Conservation (phyloP, 2,888 invertebrate species). For the Aspidapion aeneum region DNA sequence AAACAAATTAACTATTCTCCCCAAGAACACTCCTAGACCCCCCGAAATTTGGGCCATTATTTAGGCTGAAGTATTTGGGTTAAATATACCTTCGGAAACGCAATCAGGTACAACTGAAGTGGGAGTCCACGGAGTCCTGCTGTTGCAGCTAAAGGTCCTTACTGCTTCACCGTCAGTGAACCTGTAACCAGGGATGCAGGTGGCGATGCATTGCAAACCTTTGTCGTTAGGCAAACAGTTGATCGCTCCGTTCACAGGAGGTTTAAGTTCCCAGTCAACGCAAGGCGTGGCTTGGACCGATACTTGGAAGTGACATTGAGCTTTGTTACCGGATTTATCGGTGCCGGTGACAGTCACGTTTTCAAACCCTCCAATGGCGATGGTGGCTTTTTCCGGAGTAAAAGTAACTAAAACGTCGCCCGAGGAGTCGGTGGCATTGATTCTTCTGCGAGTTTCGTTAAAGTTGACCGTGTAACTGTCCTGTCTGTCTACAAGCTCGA, state of each 20-base stretch:
- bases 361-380: constrained; percentile 83
- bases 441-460: constrained; percentile 80
- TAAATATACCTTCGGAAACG: constrained; percentile 75
- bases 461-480: constrained; percentile 89
- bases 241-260: constrained; percentile 84
- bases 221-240: constrained; percentile 82
- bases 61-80: constrained; percentile 9
- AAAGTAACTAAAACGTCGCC: constrained; percentile 83
- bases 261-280: constrained; percentile 89
- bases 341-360: constrained; percentile 88
- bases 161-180: constrained; percentile 88
- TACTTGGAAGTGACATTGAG: constrained; percentile 89
- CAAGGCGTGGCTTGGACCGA: constrained; percentile 92
- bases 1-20: too few species aligned
- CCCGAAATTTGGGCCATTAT: constrained; percentile 2
- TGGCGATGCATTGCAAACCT: constrained; percentile 84
- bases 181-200: constrained; percentile 83
- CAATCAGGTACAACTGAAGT: constrained; percentile 91
- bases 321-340: constrained; percentile 84
- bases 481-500: constrained; percentile 85
- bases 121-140: constrained; percentile 80
- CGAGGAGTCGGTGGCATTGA: constrained; percentile 84
- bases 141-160: constrained; percentile 83
- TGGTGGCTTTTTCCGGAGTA: constrained; percentile 78
- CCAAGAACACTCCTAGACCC: too few species aligned